phyloP scores from a whole-genome alignment of 1,140 invertebrate species.

The Portunus trituberculatus region DNA sequence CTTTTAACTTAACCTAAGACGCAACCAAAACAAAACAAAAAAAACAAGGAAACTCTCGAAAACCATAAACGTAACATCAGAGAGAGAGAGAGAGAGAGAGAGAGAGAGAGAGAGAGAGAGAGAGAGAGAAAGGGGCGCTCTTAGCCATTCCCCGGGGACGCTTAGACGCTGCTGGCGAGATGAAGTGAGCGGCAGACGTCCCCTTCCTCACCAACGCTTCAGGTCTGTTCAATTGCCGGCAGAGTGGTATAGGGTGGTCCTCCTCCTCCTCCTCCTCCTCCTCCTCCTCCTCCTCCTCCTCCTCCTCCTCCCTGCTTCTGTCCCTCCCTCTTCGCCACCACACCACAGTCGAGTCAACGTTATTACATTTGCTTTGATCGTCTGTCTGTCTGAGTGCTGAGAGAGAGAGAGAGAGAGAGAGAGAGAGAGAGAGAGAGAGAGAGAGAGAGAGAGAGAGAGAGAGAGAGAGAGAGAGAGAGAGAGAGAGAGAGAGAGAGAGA shows the following conservation, averaged over 20 bases:
- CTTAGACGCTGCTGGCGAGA: background rate
- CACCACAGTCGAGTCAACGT: background rate
- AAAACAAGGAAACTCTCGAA: no score
- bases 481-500: no score
- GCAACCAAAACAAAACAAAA: no score
- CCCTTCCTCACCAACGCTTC: background rate
- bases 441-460: background rate
- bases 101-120: no score
- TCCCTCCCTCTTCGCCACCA: background rate
- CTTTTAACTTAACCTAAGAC: no score
- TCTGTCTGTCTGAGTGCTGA: background rate
- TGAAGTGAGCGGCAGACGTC: background rate
- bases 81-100: no score
- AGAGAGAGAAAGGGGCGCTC: background rate
- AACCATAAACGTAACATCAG: no score
- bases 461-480: background rate
- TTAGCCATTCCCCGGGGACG: background rate
- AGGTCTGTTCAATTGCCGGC: background rate
- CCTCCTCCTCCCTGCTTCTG: background rate
- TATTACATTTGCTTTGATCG: background rate
- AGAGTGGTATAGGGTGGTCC: background rate
- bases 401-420: background rate
- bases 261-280: background rate
- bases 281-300: background rate
- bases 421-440: no score